These are phyloP conservation scores for Dermatemys mawii DNA, from an alignment of 2,113 vertebrate genomes.

Conservation along the genomic window DNA sequence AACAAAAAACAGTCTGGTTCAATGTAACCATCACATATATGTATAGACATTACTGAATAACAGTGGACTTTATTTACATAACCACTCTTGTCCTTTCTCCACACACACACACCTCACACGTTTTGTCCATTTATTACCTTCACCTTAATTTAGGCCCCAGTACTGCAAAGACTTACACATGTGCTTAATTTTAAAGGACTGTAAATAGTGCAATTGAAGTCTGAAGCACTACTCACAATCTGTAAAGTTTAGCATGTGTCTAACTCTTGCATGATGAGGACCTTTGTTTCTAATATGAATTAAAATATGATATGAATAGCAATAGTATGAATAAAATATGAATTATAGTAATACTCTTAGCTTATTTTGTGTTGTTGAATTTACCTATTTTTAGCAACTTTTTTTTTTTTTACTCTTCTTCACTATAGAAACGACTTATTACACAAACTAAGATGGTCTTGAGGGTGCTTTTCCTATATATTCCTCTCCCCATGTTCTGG, in stretches of 20 bases:
- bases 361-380: too few relatives aligned
- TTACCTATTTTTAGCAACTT: accelerated
- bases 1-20: background rate
- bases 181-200: background rate
- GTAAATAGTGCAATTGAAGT: background rate
- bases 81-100: background rate
- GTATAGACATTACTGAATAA: background rate
- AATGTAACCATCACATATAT: background rate
- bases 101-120: background rate
- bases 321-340: background rate
- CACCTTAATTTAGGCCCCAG: background rate
- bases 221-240: background rate
- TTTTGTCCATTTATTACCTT: background rate
- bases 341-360: too few relatives aligned
- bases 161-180: background rate
- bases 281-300: background rate
- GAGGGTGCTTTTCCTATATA: conserved; percentile 92
- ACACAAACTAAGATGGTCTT: conserved; percentile 92
- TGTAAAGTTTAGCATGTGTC: background rate
- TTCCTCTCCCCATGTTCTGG: conserved; percentile 98
- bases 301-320: background rate
- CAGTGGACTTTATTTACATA: background rate
- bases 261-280: background rate
- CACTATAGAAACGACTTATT: conserved; percentile 89
- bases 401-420: background rate